These are phyloP conservation scores for Drosophila paramelanica DNA, from an alignment of 2,888 invertebrate species.

Conservation along the genomic window DNA sequence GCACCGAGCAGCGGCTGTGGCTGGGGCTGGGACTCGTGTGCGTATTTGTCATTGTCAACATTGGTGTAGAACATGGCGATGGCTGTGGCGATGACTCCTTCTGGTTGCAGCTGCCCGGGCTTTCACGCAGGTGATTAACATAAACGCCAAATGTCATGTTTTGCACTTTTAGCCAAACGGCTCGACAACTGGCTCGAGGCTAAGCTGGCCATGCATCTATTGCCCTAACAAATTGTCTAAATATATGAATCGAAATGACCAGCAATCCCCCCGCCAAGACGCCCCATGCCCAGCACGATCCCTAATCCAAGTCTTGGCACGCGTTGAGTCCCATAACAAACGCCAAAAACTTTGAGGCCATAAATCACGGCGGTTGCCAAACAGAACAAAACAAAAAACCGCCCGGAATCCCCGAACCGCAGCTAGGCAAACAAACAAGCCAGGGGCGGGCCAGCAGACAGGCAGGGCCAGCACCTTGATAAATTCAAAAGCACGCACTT, in stretches of 20 bases:
- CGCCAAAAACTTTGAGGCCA: slow-evolving; percentile 79
- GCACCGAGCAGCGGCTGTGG: slow-evolving; percentile 13
- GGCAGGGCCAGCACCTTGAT: slow-evolving; percentile 70
- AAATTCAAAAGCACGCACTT: slow-evolving; percentile 81
- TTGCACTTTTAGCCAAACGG: slow-evolving; percentile 61
- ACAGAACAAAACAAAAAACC: slow-evolving; percentile 55
- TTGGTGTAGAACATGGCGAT: slow-evolving; percentile 78
- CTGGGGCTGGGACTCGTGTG: slow-evolving; percentile 66
- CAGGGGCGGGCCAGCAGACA: slow-evolving; percentile 22
- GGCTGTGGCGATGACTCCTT: slow-evolving; percentile 31
- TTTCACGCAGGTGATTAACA: slow-evolving; percentile 85
- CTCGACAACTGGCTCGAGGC: slow-evolving; percentile 15
- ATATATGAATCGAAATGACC: slow-evolving; percentile 59
- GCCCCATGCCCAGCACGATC: slow-evolving; percentile 26
- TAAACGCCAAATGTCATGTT: slow-evolving; percentile 82
- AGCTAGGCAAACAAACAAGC: slow-evolving; percentile 64
- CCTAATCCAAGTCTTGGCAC: slow-evolving; percentile 71
- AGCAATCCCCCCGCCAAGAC: slow-evolving; percentile 1
- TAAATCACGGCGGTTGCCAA: slow-evolving; percentile 84
- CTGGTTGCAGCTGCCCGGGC: slow-evolving; percentile 78
- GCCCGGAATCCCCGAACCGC: slow-evolving; percentile 58
- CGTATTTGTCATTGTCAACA: slow-evolving; percentile 85
- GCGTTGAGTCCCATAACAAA: slow-evolving; percentile 63
- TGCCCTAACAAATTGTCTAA: slow-evolving; percentile 66
- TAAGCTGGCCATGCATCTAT: slow-evolving; percentile 53